phyloP scores from a whole-genome alignment of 2,888 invertebrate species.

The Stomorhina lunata region DNA sequence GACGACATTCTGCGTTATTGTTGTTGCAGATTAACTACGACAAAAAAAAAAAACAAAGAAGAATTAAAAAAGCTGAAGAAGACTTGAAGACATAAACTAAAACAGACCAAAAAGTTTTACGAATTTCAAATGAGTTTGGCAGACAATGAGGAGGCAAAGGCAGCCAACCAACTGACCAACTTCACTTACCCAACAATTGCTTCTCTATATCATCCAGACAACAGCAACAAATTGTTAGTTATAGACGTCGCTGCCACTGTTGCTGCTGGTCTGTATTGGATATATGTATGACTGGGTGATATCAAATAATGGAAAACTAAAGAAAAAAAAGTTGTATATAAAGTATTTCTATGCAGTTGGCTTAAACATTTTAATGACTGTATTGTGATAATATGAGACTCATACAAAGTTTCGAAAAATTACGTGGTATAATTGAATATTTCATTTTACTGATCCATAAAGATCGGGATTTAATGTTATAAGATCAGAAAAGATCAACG shows the following conservation, averaged over 20 bases:
- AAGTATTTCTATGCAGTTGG: constrained; percentile 5
- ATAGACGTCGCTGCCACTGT: not conserved
- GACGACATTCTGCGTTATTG: constrained; percentile 14
- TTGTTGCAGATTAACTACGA: constrained; percentile 72
- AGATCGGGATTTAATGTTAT: too few relatives aligned
- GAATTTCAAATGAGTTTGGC: constrained; percentile 76
- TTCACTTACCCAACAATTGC: not conserved
- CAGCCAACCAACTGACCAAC: constrained; percentile 23
- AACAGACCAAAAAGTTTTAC: constrained; percentile 69
- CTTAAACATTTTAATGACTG: constrained; percentile 59
- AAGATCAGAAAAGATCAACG: too few relatives aligned
- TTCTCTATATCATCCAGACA: not conserved
- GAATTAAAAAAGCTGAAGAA: not conserved
- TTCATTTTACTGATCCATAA: too few relatives aligned
- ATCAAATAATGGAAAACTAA: constrained; percentile 52
- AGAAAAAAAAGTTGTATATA: constrained; percentile 11
- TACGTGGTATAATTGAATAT: not conserved
- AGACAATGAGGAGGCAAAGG: constrained; percentile 66
- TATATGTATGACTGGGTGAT: constrained; percentile 54
- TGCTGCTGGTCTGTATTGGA: constrained; percentile 12
- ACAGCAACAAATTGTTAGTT: constrained; percentile 11
- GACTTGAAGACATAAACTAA: not conserved
- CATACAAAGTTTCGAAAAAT: not conserved
- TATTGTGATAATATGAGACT: constrained; percentile 44
- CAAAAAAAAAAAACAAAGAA: constrained; percentile 69